Evolutionary conservation across 2,113 vertebrate genomes (phyloP), one percentile per base, ranked within the genome.

Genomic region (Myodes glareolus): DNA sequence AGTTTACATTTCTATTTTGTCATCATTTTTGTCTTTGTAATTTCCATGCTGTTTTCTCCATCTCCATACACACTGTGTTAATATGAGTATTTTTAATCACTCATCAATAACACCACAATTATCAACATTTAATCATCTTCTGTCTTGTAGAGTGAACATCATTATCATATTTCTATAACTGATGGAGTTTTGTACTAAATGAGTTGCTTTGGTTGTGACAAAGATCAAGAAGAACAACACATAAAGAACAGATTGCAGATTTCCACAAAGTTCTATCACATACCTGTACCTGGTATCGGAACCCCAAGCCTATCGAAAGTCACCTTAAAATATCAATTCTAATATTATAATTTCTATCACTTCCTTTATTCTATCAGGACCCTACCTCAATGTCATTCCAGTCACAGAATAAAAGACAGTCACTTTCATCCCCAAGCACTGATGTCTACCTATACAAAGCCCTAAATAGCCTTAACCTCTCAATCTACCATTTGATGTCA

Each of bases 381-480:
- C 55, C 47, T 39, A 94, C 63, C 70, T 85, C 91, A 85, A 73
- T 67, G 87, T 92, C 67, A 88, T 42, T 80, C 16, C 3, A 82
- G 25, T 82, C 82, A 52, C 76, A 94, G 47, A 94, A 72, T 70
- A 76, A 96, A 97, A 52, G 58, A 86, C 3, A 2, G 63, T 2
- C 17, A 76, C 81, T 96, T 96, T 97, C 55, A 85, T 95, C 90
- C 72, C 29, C 29, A 97, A 94, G 39, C 85, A 89, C 86, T 87
- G 76, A 77, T 88, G 72, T 93, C 47, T 93, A 29, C 94, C 19
- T 42, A 61, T 55, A 75, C 58, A 88, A 91, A 96, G 78, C 73
- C 33, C 89, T 4, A 89, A 85, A 95, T 97, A 97, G 88, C 88
- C 95, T 94, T 94, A 39, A 92, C 88, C 65, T 94, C 27, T 92